Evolutionary conservation across 2,113 vertebrate species (phyloP).

Genomic region (Cromileptes altivelis): DNA sequence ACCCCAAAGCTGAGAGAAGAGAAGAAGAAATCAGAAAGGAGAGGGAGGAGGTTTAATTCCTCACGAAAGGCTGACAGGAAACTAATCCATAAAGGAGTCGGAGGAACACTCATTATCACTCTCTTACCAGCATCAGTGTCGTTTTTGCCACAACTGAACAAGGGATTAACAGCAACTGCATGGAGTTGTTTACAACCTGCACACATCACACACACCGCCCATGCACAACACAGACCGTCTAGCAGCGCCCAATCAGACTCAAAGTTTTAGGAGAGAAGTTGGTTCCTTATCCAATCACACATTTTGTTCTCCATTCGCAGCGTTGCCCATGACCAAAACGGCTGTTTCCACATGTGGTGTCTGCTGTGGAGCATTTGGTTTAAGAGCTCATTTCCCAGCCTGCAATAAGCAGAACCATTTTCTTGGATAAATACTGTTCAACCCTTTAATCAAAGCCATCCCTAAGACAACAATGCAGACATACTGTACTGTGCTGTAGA

Average conservation of each 20-base stretch:
- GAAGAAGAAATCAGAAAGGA: background rate
- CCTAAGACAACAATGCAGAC: slow-evolving; percentile 51
- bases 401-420: slow-evolving; percentile 70
- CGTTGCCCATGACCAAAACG: slow-evolving; percentile 45
- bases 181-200: slow-evolving; percentile 74
- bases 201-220: slow-evolving; percentile 76
- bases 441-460: slow-evolving; percentile 72
- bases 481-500: background rate
- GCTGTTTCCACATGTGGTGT: slow-evolving; percentile 67
- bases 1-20: slow-evolving; percentile 14
- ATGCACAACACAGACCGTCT: slow-evolving; percentile 36
- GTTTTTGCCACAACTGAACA: slow-evolving; percentile 70
- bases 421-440: slow-evolving; percentile 71
- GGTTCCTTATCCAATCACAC: slow-evolving; percentile 54
- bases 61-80: slow-evolving; percentile 65
- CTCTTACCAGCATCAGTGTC: slow-evolving; percentile 53
- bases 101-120: slow-evolving; percentile 35
- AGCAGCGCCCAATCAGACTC: slow-evolving; percentile 62
- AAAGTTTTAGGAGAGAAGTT: slow-evolving; percentile 25
- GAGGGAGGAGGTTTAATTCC: slow-evolving; percentile 34
- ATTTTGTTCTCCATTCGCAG: slow-evolving; percentile 21
- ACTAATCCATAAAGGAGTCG: slow-evolving; percentile 54
- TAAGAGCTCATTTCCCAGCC: slow-evolving; percentile 78
- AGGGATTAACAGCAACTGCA: slow-evolving; percentile 71
- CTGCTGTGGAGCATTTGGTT: slow-evolving; percentile 65